Base-by-base conservation (phyloP, 2,888 invertebrate genomes). In the Ditylenchus weischeri region DNA sequence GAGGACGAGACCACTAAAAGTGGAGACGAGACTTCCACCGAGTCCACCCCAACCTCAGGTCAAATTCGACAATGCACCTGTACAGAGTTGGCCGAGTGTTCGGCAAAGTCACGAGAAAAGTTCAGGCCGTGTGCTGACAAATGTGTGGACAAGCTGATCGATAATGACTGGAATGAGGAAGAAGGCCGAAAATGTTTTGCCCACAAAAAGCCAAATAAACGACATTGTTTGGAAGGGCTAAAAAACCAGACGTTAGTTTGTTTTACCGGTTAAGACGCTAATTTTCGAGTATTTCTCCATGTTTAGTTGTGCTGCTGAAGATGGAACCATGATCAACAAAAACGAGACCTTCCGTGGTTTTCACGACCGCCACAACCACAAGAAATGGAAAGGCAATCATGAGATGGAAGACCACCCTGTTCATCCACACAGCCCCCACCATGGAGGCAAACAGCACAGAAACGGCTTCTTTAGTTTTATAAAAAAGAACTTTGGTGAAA, bases 311-410 rank as follows among this genome's bases (percentile, higher is more conserved):
- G 54, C 54, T 23, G 21, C 29, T 23, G 54, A 54, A 13, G 54
- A 54, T 29, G 54, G 54, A 23, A 29, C n/a, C 2, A 54, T 54
- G 54, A 54, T 54, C 23, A 54, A 54, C 54, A 54, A 54, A 10
- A 54, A 54, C n/a, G 54, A 54, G 54, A 54, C 54, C 13, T 54
- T 54, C 54, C 54, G 54, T 8, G 15, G 54, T n/a, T 23, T 54
- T 8, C 54, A 54, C 54, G 54, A 13, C 21, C 54, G 29, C 29
- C 54, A 54, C 50, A 50, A 50, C 13, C 21, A 54, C 54, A 43
- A 43, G 43, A 43, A 43, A 43, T 3, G 43, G 8, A 43, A 43
- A 43, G 54, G 11, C 21, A 54, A 13, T 8, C 21, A 54, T 29
- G 54, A 54, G 13, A 29, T 13, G 54, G 54, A 54, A 54, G 43